Evolutionary conservation across 2,113 vertebrate genomes (phyloP), one percentile per base, ranked within the genome.

Genomic region (Perca schrenkii): DNA sequence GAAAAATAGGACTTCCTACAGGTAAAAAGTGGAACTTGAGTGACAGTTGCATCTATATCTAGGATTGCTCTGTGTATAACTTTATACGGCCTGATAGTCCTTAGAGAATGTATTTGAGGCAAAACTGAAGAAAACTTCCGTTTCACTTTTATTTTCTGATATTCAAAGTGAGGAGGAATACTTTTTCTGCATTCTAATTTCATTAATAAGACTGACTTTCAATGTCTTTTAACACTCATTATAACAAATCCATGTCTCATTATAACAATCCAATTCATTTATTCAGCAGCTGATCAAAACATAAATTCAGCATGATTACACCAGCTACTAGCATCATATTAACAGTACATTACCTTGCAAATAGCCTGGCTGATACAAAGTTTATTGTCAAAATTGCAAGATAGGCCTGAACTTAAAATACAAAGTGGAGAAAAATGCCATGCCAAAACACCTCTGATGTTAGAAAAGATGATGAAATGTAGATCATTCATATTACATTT

Each of bases 31-130:
- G 43, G 8, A 71, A 74, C 46, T 63, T 62, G 17, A 34, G 54
- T 46, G 69, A 79, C 28, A 36, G 70, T 46, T 58, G 66, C 31
- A 60, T 89, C 79, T 36, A 22, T 80, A 34, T 62, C n/a, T 6
- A 7, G 11, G 5, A 67, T 25, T 17, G 21, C 31, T 74, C n/a
- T 57, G 4, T 60, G 54, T 67, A 25, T 34, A 78, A 64, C 40
- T 25, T 57, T 14, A 28, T 13, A 25, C 6, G 57, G 11, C 25
- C 43, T 57, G 28, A 12, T 63, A 25, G n/a, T 63, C 17, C n/a
- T 40, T 6, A 21, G 25, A 61, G 61, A 50, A 21, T 22, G 40
- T 25, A 16, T 70, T 60, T 66, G 10, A 73, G 58, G 8, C n/a
- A 25, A 75, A 72, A 57, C n/a, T 28, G 28, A 28, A 28, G 28